Base-by-base conservation (phyloP, 2,888 invertebrate species). In the Eupithecia centaureata region DNA sequence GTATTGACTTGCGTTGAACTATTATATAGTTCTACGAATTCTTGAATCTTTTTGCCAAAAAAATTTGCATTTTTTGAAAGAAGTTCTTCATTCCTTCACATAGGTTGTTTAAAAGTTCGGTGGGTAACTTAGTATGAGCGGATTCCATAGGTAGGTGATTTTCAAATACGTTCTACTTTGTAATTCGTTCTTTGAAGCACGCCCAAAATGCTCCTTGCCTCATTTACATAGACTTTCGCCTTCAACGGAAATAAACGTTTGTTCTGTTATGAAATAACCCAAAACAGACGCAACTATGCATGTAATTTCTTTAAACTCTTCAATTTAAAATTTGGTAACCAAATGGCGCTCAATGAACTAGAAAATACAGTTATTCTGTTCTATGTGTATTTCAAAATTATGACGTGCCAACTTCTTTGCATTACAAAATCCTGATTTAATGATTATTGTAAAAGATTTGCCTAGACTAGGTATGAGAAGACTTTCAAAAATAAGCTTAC, bases 221-320 rank as follows among this genome's bases (percentile, higher is more conserved):
- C 72, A 82, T 84, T 85, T 81, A 75, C 82, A 83, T 84, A 81
- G 76, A 78, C 84, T 87, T 88, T 86, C 86, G 32, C 81, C 83
- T 85, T 76, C 70, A 81, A 80, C 86, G 86, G 88, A 89, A 86
- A 87, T 76, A 75, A 78, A 72, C 78, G 81, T 80, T 82, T 82
- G 77, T 63, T 68, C 65, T 60, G 73, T 82, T 81, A 79, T 79
- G 83, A 85, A 83, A 83, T 81, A 79, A 79, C 77, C 77, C 68
- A 75, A 73, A 72, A 70, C 80, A 72, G 63, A 74, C 79, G 77
- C 76, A 75, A 76, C 76, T 69, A 73, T 74, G 77, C 82, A 78
- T 79, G 73, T 75, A 62, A 79, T 78, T 79, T 75, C 65, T 73
- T 72, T 74, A 77, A 67, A 63, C 73, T 75, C 74, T 76, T 80